These are phyloP conservation scores for Mastomys coucha DNA, from an alignment of 2,113 vertebrate species.

Conservation along the genomic window DNA sequence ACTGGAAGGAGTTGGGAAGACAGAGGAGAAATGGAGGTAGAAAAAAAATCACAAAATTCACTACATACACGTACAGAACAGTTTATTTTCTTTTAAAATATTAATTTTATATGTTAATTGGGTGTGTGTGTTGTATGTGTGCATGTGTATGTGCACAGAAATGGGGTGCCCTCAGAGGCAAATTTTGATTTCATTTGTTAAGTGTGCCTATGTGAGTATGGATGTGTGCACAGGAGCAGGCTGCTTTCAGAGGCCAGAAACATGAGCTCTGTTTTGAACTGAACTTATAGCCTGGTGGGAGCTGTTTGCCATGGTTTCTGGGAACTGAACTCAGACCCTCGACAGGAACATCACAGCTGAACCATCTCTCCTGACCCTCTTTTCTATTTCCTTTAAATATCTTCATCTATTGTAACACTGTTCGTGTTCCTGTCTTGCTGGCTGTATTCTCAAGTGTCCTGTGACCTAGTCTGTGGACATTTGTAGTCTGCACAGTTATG, in stretches of 20 bases:
- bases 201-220: neutral
- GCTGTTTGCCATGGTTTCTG: neutral
- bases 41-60: neutral
- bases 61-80: neutral
- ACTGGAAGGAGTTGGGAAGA: neutral
- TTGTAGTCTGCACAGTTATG: neutral
- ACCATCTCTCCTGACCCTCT: neutral
- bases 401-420: neutral
- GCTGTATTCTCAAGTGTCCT: neutral
- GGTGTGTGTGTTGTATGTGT: neutral
- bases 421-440: neutral
- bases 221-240: neutral
- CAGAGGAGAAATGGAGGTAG: neutral
- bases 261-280: neutral
- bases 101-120: neutral
- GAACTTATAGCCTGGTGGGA: neutral
- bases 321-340: neutral
- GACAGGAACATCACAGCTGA: neutral
- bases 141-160: neutral
- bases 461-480: neutral
- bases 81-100: neutral
- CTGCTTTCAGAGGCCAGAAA: neutral
- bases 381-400: neutral
- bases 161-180: neutral
- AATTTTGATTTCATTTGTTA: neutral